Evolutionary conservation across 2,113 vertebrate genomes (phyloP).

Genomic region (Vulpes lagopus): DNA sequence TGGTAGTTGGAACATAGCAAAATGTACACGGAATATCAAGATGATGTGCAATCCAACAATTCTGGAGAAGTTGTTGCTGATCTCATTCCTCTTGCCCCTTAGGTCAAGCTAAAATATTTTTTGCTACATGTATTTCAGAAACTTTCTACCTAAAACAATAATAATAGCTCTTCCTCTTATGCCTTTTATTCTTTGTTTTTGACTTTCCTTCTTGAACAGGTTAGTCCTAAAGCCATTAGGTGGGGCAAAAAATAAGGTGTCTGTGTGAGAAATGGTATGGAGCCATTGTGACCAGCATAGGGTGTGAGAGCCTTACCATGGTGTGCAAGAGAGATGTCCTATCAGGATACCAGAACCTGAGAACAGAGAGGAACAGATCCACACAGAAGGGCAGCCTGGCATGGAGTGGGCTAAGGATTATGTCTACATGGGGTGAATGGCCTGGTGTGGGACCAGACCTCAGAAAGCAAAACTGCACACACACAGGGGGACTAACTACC

Average conservation of each 20-base stretch:
- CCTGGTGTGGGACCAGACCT: background rate
- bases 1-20: background rate
- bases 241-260: background rate
- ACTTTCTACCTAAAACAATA: background rate
- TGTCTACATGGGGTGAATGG: background rate
- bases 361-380: background rate
- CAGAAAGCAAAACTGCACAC: background rate
- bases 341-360: background rate
- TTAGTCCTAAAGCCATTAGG: background rate
- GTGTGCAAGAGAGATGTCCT: background rate
- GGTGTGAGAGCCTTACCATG: background rate
- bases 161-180: background rate
- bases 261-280: background rate
- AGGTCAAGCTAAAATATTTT: conserved; percentile 30
- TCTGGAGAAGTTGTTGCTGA: background rate
- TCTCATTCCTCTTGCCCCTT: background rate
- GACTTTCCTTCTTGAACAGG: background rate
- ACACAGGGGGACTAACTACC: background rate
- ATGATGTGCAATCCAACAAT: background rate
- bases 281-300: background rate
- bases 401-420: background rate
- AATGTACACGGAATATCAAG: background rate
- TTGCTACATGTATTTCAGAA: background rate
- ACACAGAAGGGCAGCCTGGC: background rate
- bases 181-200: background rate